Percentiles rank a stretch among this genome's conserved stretches.
These are phyloP conservation scores for Scaptomyza reducta DNA, from an alignment of 2,888 invertebrate genomes.

Conservation along the genomic window DNA sequence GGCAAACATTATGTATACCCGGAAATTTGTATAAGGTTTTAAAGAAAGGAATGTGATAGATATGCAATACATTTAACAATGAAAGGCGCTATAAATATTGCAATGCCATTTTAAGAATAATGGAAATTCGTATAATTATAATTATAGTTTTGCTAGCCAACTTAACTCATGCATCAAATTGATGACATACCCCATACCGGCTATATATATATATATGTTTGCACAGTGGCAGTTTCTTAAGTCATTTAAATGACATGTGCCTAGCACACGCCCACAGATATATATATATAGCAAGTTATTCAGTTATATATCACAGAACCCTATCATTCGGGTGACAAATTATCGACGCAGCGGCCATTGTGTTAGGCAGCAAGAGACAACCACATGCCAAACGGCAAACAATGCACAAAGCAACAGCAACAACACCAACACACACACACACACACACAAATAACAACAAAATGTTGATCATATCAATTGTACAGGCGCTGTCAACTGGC, in stretches of 20 bases:
- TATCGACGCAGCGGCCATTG: constrained; percentile 45
- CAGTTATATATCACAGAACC: constrained; percentile 26
- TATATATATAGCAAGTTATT: constrained; percentile 2
- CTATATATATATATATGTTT: not conserved
- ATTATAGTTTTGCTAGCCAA: constrained; percentile 21
- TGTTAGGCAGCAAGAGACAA: constrained; percentile 28
- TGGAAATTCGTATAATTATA: constrained; percentile 29
- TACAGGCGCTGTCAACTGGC: constrained; percentile 68
- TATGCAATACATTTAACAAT: constrained; percentile 14
- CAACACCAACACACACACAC: not conserved
- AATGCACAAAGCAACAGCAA: constrained; percentile 58
- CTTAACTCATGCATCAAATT: constrained; percentile 63
- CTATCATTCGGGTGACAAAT: constrained; percentile 61
- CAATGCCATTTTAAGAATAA: constrained; percentile 34
- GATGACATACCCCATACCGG: constrained; percentile 54
- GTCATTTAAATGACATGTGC: constrained; percentile 57
- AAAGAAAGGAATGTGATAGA: not conserved
- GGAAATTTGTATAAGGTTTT: not conserved
- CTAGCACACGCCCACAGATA: constrained; percentile 32
- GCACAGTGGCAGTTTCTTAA: constrained; percentile 57
- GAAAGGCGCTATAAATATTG: constrained; percentile 15
- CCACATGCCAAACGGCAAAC: constrained; percentile 69
- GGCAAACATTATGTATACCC: not conserved
- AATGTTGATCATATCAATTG: constrained; percentile 76
- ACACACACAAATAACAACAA: constrained; percentile 12